Conservation (phyloP, 2,888 invertebrate genomes). For the Pherbina coryleti region DNA sequence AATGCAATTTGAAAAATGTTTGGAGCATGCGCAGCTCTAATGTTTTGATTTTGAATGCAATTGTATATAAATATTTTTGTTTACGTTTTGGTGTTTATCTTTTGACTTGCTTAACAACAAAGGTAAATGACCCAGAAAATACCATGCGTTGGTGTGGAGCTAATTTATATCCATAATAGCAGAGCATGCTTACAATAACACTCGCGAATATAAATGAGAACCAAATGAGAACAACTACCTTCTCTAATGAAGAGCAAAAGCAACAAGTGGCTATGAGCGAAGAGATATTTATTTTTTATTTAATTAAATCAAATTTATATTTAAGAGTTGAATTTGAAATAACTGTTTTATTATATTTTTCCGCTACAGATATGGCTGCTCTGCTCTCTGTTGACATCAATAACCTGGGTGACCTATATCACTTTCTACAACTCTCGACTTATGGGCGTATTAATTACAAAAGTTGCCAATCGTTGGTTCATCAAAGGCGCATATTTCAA, state of each 20-base stretch:
- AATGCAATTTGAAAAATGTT: background rate
- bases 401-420: constrained; percentile 93
- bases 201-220: too few relatives aligned
- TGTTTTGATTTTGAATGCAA: background rate
- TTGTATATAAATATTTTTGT: background rate
- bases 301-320: background rate
- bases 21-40: constrained; percentile 13
- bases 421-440: constrained; percentile 95
- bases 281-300: too few relatives aligned
- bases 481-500: constrained; percentile 89
- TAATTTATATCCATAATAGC: background rate
- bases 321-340: background rate
- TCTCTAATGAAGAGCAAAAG: background rate
- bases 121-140: background rate
- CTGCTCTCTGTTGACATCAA: constrained; percentile 84
- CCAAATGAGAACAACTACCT: too few relatives aligned
- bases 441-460: constrained; percentile 89
- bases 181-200: background rate
- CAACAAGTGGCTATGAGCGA: background rate
- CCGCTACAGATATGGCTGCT: constrained; percentile 76
- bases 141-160: background rate
- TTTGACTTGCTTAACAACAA: background rate
- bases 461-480: constrained; percentile 88
- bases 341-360: background rate
- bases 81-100: constrained; percentile 26